Evolutionary conservation across 1,140 invertebrate species (phyloP), one percentile per base, ranked within the genome.

Genomic region (Dreissena rostriformis): DNA sequence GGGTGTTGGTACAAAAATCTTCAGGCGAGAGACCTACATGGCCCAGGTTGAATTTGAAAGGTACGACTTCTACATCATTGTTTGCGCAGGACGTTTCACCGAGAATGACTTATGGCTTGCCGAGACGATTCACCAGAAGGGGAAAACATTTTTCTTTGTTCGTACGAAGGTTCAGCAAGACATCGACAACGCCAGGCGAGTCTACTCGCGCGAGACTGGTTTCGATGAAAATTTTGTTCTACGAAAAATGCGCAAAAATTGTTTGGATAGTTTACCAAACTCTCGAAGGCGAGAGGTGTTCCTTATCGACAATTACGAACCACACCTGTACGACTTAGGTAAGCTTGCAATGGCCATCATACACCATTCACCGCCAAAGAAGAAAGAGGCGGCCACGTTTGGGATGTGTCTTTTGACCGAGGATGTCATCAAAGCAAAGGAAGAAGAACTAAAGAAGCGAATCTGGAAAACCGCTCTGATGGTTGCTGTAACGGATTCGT

Each of bases 61-160:
- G n/a, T 73, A 73, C 22, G 71, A 73, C 24, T 7, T 73, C 12
- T 73, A n/a, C 17, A 52, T 73, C 15, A 73, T 73, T 73, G 39
- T 73, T n/a, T 17, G 17, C 17, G 17, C 71, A 8, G 51, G 17
- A n/a, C 22, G 71, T 14, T 53, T 73, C n/a, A 53, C 39, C 14
- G 71, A 55, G 51, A 39, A 73, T 53, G 71, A 73, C 15, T 7
- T n/a, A 11, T 53, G 24, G 17, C 24, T 73, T 19, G 71, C 71
- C 12, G 19, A 22, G 17, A 26, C 39, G 15, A 17, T 73, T 1
- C 24, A 26, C 1, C 15, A 51, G 17, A n/a, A 15, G 8, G 51
- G 39, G 53, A 73, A 53, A 53, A 53, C 15, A 1, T 73, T 53
- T n/a, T 19, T 73, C 14, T 73, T 73, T 73, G 71, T 73, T 0